A percentile compares a stretch with the other conserved stretches of the same genome.
These are phyloP conservation scores for Cephalopachus bancanus DNA, from an alignment of 2,797 vertebrate genomes.

Conservation along the genomic window DNA sequence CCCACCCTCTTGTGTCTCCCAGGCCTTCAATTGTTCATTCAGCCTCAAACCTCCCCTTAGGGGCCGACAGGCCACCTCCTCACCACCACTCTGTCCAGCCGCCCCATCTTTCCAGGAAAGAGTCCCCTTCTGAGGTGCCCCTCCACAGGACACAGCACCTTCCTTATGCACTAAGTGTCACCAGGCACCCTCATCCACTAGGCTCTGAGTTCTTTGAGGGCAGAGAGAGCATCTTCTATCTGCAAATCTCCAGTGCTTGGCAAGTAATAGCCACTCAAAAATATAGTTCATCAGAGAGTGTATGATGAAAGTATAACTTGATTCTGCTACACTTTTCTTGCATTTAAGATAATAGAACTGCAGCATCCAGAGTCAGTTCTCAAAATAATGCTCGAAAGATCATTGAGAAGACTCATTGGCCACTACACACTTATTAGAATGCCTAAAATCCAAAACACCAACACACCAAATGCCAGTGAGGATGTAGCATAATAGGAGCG, in stretches of 20 bases:
- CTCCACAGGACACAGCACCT: fast-evolving
- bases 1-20: neutral
- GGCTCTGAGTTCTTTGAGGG: neutral
- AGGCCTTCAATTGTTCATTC: neutral
- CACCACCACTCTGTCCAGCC: neutral
- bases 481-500: fast-evolving
- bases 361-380: neutral
- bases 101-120: too few species aligned
- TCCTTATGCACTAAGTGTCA: neutral
- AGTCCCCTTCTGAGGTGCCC: neutral
- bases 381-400: neutral
- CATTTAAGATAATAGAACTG: neutral
- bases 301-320: neutral
- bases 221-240: neutral
- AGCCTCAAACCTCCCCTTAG: too few species aligned
- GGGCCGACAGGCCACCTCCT: neutral
- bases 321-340: neutral
- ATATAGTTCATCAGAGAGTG: neutral
- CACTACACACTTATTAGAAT: neutral
- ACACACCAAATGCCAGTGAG: neutral
- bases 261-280: neutral
- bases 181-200: neutral
- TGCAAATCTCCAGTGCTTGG: neutral
- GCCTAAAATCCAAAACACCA: neutral
- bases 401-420: neutral